These are phyloP conservation scores for Hoplostethus mediterraneus DNA, from an alignment of 2,797 vertebrate species.

Conservation along the genomic window DNA sequence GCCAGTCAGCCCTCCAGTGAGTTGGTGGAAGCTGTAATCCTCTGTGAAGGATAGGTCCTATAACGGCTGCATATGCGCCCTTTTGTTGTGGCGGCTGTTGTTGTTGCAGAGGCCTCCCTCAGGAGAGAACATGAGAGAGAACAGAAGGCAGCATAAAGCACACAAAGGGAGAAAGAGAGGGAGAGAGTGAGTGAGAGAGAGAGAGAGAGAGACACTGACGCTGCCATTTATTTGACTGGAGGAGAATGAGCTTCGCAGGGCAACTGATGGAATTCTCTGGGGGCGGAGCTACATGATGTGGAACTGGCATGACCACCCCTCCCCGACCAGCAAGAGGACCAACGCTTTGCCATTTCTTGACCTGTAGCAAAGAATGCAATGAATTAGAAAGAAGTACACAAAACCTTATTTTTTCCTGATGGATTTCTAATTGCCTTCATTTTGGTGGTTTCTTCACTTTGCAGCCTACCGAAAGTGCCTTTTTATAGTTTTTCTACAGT, in stretches of 20 bases:
- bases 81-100: constrained; percentile 69
- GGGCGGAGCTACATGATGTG: constrained; percentile 70
- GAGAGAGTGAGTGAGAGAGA: constrained; percentile 15
- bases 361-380: constrained; percentile 54
- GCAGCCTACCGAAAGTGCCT: constrained; percentile 75
- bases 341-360: constrained; percentile 44
- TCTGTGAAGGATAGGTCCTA: constrained; percentile 57
- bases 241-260: constrained; percentile 53
- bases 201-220: constrained; percentile 27
- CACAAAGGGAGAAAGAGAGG: constrained; percentile 49
- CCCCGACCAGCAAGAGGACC: constrained; percentile 45
- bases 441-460: constrained; percentile 18
- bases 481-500: constrained; percentile 16
- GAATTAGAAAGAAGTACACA: constrained; percentile 27
- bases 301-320: constrained; percentile 49
- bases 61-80: constrained; percentile 52
- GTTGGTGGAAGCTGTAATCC: constrained; percentile 61
- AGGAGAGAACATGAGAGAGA: constrained; percentile 62
- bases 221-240: constrained; percentile 47
- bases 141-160: constrained; percentile 66
- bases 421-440: constrained; percentile 26
- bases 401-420: background rate
- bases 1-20: constrained; percentile 36
- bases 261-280: constrained; percentile 45
- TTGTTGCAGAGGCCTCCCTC: constrained; percentile 64